Evolutionary conservation across 2,888 invertebrate species (phyloP), one percentile per base, ranked within the genome.

Genomic region (Leptopilina syphax): DNA sequence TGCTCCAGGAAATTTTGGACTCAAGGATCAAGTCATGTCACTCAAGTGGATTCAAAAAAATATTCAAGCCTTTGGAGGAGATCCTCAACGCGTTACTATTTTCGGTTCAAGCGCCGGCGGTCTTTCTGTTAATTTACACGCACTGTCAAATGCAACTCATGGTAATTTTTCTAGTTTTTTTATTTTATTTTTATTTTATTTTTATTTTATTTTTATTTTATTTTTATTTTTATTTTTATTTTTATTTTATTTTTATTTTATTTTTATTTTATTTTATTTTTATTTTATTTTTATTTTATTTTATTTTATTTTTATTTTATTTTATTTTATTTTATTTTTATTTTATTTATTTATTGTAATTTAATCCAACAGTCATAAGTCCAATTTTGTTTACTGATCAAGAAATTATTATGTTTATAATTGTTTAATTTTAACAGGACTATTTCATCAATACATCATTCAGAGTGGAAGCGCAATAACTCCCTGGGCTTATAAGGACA

Each of bases 31-130:
- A 66, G 83, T 88, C 5, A 80, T 86, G 81, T 88, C 88, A 5
- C 70, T 89, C 44, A 82, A 80, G 63, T 89, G 89, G 89, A 65
- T 89, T 0, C 80, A 83, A 27, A 77, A 81, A 18, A 89, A 89
- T 78, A 88, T 89, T 18, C 18, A 79, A 5, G 78, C 65, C 8
- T 89, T 89, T 12, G 86, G 88, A 7, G 89, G 89, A 0, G 86
- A 89, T 80, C 83, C 88, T 0, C 60, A 82, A 13, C 88, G 87
- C 34, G 85, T 89, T 0, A 89, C 89, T 3, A 83, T 89, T 78
- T 89, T 89, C 66, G 89, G 89, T 0, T 87, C 88, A 76, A 89
- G 89, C 41, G 85, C 89, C 3, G 89, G 89, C 0, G 84, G 70
- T 3, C 83, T 79, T 6, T 84, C 82, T 3, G 88, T 86, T 18